A percentile compares a stretch with the other conserved stretches of the same genome.
phyloP scores from a whole-genome alignment of 2,888 invertebrate genomes.

The Azorinus chamasolen region DNA sequence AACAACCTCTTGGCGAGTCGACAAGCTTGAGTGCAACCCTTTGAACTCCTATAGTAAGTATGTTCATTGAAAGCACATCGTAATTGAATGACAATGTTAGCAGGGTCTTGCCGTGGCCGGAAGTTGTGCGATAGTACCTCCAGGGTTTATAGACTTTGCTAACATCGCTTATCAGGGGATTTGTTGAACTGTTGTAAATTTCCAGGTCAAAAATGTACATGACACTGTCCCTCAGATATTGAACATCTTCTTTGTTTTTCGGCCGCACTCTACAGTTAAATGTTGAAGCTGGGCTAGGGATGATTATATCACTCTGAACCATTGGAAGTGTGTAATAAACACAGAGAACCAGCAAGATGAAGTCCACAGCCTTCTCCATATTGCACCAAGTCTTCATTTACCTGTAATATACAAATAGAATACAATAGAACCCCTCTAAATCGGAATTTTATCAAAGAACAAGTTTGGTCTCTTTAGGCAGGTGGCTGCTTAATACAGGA shows the following conservation, averaged over 20 bases:
- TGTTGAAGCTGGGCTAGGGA: no score
- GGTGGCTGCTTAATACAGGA: no score
- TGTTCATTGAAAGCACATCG: conserved; percentile 81
- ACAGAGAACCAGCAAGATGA: no score
- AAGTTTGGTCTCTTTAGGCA: no score
- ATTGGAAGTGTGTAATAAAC: no score
- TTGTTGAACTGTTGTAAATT: conserved; percentile 63
- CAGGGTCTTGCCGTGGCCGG: conserved; percentile 82
- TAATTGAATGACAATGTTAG: conserved; percentile 84
- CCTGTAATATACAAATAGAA: no score
- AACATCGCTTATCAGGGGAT: conserved; percentile 57
- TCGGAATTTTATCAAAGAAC: no score
- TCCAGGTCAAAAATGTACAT: conserved; percentile 65
- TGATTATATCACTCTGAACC: no score
- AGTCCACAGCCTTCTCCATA: no score
- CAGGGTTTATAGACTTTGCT: conserved; percentile 75
- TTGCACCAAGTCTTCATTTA: no score
- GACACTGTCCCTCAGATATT: conserved; percentile 48
- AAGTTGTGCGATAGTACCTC: conserved; percentile 81
- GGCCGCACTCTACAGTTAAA: conserved; percentile 43
- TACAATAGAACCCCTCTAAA: no score
- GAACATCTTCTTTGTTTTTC: conserved; percentile 32
- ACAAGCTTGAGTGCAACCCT: conserved; percentile 70
- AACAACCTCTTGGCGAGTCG: conserved; percentile 81
- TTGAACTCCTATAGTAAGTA: conserved; percentile 82